Percentiles rank a stretch among this genome's conserved stretches.
Evolutionary conservation across 2,113 vertebrate genomes (phyloP).

Genomic region (Baryphthengus martii): DNA sequence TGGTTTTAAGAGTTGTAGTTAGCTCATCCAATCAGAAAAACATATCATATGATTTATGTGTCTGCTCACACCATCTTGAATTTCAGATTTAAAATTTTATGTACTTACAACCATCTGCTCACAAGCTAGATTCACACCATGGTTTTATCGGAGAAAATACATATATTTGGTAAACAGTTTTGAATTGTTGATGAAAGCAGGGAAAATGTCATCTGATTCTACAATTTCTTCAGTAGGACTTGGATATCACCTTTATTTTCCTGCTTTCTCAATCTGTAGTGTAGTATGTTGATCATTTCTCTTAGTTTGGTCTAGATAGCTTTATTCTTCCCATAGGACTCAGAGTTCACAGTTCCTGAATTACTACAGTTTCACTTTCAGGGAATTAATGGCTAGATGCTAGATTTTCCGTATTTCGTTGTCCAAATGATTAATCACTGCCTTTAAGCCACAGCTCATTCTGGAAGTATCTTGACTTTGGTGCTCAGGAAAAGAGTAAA

Average conservation of each 20-base stretch:
- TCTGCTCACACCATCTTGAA: conserved; percentile 45
- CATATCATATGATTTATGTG: conserved; percentile 51
- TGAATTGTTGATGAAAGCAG: background rate
- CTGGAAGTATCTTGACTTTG: background rate
- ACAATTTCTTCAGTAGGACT: background rate
- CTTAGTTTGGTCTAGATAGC: background rate
- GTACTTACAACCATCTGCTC: conserved; percentile 51
- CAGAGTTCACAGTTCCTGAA: background rate
- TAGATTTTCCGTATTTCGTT: background rate
- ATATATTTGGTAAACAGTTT: conserved; percentile 25
- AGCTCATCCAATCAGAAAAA: conserved; percentile 44
- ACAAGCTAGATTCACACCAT: conserved; percentile 17
- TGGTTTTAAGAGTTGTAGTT: conserved; percentile 54
- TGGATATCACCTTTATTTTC: background rate
- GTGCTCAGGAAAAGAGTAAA: background rate
- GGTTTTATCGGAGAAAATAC: conserved; percentile 2
- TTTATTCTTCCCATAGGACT: background rate
- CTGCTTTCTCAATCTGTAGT: background rate
- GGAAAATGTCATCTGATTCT: background rate
- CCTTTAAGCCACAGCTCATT: background rate
- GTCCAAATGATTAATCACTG: background rate
- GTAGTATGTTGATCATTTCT: background rate
- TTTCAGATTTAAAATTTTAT: conserved; percentile 61
- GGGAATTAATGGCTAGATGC: background rate
- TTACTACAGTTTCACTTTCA: background rate